phyloP scores from a whole-genome alignment of 2,888 invertebrate species.

The Phalangium opilio region DNA sequence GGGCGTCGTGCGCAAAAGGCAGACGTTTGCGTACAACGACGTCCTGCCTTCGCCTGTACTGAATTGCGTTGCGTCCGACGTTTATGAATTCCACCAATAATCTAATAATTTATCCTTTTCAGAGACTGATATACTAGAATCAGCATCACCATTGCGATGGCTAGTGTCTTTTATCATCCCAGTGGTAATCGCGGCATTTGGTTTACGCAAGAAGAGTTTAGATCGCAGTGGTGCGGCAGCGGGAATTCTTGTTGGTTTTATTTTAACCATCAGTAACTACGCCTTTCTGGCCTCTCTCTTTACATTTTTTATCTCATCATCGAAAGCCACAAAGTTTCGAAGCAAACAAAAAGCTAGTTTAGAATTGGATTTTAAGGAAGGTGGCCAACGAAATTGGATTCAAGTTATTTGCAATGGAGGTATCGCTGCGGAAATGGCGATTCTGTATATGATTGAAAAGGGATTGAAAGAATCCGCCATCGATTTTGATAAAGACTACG shows the following conservation, averaged over 20 bases:
- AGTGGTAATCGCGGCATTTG: too few relatives aligned
- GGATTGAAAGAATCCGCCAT: conserved; percentile 57
- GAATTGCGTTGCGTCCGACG: too few relatives aligned
- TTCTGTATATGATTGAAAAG: conserved; percentile 61
- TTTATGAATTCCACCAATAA: too few relatives aligned
- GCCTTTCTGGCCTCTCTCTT: conserved; percentile 55
- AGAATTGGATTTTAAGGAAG: conserved; percentile 64
- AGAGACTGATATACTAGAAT: too few relatives aligned
- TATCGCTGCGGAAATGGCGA: conserved; percentile 61
- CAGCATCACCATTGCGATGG: too few relatives aligned
- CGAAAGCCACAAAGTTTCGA: conserved; percentile 63
- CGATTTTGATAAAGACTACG: conserved; percentile 56
- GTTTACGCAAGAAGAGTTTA: too few relatives aligned
- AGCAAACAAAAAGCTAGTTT: conserved; percentile 40
- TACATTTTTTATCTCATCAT: conserved; percentile 61
- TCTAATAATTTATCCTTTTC: too few relatives aligned
- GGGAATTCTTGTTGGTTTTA: conserved; percentile 46
- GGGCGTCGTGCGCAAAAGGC: too few relatives aligned
- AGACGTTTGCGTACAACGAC: too few relatives aligned
- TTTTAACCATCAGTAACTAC: conserved; percentile 59
- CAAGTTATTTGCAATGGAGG: conserved; percentile 80
- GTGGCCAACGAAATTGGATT: conserved; percentile 73
- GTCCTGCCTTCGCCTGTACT: too few relatives aligned
- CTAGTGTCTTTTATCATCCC: too few relatives aligned
- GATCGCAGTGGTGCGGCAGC: not conserved